phyloP scores from a whole-genome alignment of 2,888 invertebrate species.

The Caenorhabditis sp. region DNA sequence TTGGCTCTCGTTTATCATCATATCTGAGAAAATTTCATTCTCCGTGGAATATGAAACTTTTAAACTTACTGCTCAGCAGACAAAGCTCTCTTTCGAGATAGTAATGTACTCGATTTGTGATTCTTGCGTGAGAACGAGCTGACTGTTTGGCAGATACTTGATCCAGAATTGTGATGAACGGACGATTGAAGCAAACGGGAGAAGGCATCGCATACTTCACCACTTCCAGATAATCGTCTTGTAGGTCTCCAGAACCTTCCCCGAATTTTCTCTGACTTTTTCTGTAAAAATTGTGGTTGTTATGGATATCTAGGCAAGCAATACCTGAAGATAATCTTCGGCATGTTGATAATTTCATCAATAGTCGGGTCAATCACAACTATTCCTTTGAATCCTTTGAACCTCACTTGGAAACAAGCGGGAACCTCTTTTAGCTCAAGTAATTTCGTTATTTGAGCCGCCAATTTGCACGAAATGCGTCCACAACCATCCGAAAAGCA shows the following conservation, averaged over 20 bases:
- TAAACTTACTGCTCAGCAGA: constrained; percentile 43
- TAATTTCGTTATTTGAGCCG: constrained; percentile 42
- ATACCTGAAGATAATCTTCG: constrained; percentile 57
- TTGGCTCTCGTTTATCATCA: constrained; percentile 65
- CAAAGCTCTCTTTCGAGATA: constrained; percentile 65
- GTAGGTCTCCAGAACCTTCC: constrained; percentile 52
- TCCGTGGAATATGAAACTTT: not conserved
- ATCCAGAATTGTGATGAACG: constrained; percentile 78
- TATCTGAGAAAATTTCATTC: constrained; percentile 50
- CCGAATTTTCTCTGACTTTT: constrained; percentile 74
- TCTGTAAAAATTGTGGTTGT: constrained; percentile 46
- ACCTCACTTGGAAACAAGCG: constrained; percentile 73
- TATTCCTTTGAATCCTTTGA: constrained; percentile 78
- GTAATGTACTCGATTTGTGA: constrained; percentile 61
- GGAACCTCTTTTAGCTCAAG: constrained; percentile 63
- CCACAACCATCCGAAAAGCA: constrained; percentile 77
- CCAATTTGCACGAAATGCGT: constrained; percentile 36
- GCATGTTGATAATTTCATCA: constrained; percentile 53
- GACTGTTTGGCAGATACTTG: constrained; percentile 68
- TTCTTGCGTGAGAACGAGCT: constrained; percentile 42
- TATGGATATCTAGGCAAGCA: not conserved
- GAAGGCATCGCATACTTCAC: constrained; percentile 75
- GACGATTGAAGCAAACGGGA: constrained; percentile 78
- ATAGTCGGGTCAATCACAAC: constrained; percentile 72
- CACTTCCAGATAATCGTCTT: constrained; percentile 58